Conservation (phyloP, 2,888 invertebrate species). For the Lumbricus terrestris region DNA sequence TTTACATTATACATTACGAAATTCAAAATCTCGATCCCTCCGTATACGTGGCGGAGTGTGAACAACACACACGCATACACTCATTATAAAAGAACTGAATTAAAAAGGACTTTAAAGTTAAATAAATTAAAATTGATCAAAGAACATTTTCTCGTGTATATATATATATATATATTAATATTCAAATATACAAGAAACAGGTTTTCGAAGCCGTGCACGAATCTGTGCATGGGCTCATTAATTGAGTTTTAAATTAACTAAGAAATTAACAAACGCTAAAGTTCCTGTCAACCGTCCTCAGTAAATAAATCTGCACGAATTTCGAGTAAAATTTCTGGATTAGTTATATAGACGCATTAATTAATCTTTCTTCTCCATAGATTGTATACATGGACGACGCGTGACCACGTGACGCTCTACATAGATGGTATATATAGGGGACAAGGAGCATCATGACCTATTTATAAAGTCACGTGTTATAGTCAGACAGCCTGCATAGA, state of each 20-base stretch:
- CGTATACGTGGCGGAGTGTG: not conserved
- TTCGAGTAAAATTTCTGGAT: not conserved
- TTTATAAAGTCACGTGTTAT: not conserved
- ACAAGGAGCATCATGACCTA: not conserved
- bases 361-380: no score
- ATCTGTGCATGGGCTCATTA: not conserved
- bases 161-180: no score
- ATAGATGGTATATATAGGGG: not conserved
- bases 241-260: not conserved
- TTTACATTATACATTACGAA: not conserved
- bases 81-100: not conserved
- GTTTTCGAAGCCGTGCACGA: constrained; percentile 3
- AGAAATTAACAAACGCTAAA: constrained; percentile 3
- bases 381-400: not conserved
- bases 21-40: not conserved
- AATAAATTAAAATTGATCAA: not conserved
- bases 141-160: not conserved
- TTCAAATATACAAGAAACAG: not conserved
- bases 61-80: no score
- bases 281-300: not conserved
- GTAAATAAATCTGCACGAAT: constrained; percentile 3
- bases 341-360: not conserved
- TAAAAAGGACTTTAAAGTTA: not conserved
- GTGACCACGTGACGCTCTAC: not conserved
- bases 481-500: constrained; percentile 3